Evolutionary conservation across 2,888 invertebrate species (phyloP).

Genomic region (Timandra comae): DNA sequence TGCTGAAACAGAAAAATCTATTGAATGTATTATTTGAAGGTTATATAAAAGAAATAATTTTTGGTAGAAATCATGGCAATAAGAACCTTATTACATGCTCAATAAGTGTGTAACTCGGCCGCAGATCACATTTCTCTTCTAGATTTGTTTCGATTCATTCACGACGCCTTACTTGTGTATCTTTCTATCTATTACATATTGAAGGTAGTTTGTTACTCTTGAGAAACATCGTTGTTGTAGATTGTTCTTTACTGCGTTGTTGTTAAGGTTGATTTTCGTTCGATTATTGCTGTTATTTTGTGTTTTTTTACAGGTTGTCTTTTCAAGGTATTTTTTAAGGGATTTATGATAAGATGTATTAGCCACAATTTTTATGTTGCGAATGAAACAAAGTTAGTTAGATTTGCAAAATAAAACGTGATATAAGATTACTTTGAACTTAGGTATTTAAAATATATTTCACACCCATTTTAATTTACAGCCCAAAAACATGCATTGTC

Average conservation of each 20-base stretch:
- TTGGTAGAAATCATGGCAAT: too few relatives aligned
- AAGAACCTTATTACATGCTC: too few relatives aligned
- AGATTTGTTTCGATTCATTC: constrained; percentile 60
- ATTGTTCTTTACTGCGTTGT: constrained; percentile 37
- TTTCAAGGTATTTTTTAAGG: constrained; percentile 21
- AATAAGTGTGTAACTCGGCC: too few relatives aligned
- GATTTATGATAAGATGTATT: not conserved
- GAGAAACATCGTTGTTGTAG: constrained; percentile 59
- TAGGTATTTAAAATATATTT: too few relatives aligned
- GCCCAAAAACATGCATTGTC: too few relatives aligned
- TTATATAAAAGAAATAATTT: too few relatives aligned
- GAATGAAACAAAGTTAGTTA: not conserved
- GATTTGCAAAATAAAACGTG: not conserved
- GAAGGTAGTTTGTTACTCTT: constrained; percentile 65
- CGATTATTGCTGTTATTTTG: constrained; percentile 30
- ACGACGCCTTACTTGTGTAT: constrained; percentile 75
- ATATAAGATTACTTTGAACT: too few relatives aligned
- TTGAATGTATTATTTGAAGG: too few relatives aligned
- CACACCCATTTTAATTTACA: too few relatives aligned
- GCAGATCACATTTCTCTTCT: constrained; percentile 44
- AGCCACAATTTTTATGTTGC: not conserved
- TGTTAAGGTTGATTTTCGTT: constrained; percentile 42
- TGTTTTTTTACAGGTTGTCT: constrained; percentile 29
- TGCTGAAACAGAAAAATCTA: too few relatives aligned
- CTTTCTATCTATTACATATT: constrained; percentile 65